These are phyloP conservation scores for Thunnus maccoyii DNA, from an alignment of 2,113 vertebrate species.

Conservation along the genomic window DNA sequence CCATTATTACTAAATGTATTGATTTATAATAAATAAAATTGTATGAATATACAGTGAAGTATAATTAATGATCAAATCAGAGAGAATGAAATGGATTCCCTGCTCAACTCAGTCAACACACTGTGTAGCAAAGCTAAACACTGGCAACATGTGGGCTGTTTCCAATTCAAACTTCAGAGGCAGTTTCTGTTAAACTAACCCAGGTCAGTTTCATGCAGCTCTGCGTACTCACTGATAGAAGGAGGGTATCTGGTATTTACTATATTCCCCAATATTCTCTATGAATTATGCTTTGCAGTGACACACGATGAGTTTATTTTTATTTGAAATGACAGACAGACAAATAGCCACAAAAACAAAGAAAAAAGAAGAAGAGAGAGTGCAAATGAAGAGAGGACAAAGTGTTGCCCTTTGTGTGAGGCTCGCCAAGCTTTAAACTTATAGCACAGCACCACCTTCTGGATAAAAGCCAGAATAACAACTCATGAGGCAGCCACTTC, in stretches of 20 bases:
- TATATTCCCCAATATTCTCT: not conserved
- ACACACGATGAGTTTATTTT: not conserved
- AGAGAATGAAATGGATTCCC: not conserved
- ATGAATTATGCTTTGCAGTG: not conserved
- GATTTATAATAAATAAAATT: no score
- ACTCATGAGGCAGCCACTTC: not conserved
- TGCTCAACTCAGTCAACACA: not conserved
- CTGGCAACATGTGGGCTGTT: not conserved
- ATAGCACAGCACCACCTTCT: constrained; percentile 74
- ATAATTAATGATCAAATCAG: not conserved
- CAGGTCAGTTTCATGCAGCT: not conserved
- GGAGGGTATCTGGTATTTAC: not conserved
- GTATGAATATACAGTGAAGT: no score
- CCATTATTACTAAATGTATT: no score
- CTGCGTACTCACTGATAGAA: not conserved
- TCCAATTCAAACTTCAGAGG: not conserved
- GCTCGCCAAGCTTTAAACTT: constrained; percentile 19
- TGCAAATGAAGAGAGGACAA: not conserved
- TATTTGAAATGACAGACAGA: not conserved
- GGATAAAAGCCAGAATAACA: constrained; percentile 53
- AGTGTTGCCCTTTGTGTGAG: not conserved
- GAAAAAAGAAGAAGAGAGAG: not conserved
- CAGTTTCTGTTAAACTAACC: not conserved
- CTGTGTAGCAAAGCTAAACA: not conserved
- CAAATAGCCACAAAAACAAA: not conserved